Conservation (phyloP, 2,888 invertebrate genomes). For the Acleris cristana region DNA sequence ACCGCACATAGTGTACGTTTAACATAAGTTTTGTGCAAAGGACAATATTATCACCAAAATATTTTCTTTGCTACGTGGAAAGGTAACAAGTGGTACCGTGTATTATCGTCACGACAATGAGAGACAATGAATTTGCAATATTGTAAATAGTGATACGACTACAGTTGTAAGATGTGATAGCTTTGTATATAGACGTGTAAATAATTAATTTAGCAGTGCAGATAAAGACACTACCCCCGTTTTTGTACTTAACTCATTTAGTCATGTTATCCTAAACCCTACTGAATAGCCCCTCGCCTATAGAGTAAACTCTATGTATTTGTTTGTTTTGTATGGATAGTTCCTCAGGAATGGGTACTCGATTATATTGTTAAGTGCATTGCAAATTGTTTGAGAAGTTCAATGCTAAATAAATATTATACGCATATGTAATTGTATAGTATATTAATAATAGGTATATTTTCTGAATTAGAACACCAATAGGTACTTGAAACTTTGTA, state of each 20-base stretch:
- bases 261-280: slow-evolving; percentile 54
- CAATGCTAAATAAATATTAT: slow-evolving; percentile 58
- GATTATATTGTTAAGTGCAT: slow-evolving; percentile 59
- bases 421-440: slow-evolving; percentile 69
- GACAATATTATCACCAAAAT: slow-evolving; percentile 66
- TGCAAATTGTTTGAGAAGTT: slow-evolving; percentile 63
- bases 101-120: slow-evolving; percentile 63
- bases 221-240: slow-evolving; percentile 71
- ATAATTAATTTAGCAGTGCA: slow-evolving; percentile 67
- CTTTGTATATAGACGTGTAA: slow-evolving; percentile 80
- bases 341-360: slow-evolving; percentile 70
- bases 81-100: slow-evolving; percentile 52
- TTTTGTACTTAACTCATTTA: slow-evolving; percentile 78
- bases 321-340: slow-evolving; percentile 63
- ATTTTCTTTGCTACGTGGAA: slow-evolving; percentile 66
- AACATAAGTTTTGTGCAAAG: slow-evolving; percentile 76
- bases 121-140: slow-evolving; percentile 75
- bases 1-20: slow-evolving; percentile 85
- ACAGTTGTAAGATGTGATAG: slow-evolving; percentile 82
- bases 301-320: slow-evolving; percentile 54
- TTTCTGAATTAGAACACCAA: slow-evolving; percentile 81
- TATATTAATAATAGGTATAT: slow-evolving; percentile 65
- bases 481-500: slow-evolving; percentile 81
- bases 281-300: slow-evolving; percentile 52
- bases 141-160: slow-evolving; percentile 81